Evolutionary conservation across 2,113 vertebrate species (phyloP).

Genomic region (Alaudala cheleensis): DNA sequence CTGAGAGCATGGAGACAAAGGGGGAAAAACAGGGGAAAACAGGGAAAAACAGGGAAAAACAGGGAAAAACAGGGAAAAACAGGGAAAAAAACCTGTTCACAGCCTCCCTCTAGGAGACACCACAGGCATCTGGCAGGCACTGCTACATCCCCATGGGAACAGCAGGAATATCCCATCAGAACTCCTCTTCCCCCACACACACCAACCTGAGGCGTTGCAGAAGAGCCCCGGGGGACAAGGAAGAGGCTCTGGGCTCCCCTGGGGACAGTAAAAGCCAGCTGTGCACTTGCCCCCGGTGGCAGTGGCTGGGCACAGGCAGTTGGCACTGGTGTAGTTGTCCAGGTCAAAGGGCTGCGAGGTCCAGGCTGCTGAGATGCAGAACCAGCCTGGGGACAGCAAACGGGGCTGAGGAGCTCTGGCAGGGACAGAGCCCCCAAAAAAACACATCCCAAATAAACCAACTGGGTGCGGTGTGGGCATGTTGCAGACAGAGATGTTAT

Average conservation of each 20-base stretch:
- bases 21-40: neutral
- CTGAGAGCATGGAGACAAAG: neutral
- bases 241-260: slow-evolving; percentile 83
- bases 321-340: slow-evolving; percentile 92
- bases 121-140: neutral
- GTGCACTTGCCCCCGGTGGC: slow-evolving; percentile 89
- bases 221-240: slow-evolving; percentile 82
- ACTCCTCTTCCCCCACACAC: neutral
- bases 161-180: neutral
- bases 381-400: slow-evolving; percentile 83
- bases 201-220: slow-evolving; percentile 84
- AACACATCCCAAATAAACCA: neutral
- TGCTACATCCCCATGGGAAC: accelerated
- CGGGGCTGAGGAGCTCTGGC: neutral
- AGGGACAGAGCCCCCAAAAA: neutral
- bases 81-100: neutral
- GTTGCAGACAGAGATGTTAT: neutral
- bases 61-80: neutral
- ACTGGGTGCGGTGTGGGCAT: neutral
- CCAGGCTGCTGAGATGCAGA: slow-evolving; percentile 92
- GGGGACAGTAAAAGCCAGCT: slow-evolving; percentile 85
- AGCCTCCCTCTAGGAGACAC: neutral
- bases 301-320: slow-evolving; percentile 92
- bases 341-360: slow-evolving; percentile 89
- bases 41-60: too few species aligned